Base-by-base conservation (phyloP, 2,888 invertebrate species). In the Andrena dorsata region DNA sequence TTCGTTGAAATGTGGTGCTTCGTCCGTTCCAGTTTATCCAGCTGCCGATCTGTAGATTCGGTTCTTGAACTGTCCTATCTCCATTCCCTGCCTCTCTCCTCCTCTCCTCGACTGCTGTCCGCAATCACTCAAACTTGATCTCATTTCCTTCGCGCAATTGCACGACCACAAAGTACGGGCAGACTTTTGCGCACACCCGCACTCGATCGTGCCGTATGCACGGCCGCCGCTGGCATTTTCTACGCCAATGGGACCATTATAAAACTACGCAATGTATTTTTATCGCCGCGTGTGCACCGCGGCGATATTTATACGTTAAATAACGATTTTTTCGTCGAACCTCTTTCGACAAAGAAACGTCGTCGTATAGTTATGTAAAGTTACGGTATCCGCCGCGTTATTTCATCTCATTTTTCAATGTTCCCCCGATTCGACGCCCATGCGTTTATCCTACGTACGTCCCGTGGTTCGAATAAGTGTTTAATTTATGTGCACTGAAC, bases 121-220 rank as follows among this genome's bases (percentile, higher is more conserved):
- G 88, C 88, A 89, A 90, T 91, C 91, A 91, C 88, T 92, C 91
- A 91, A 91, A 92, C 92, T 92, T 92, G 91, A 92, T 92, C 91
- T 92, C 92, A 92, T 92, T 92, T 92, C 92, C 92, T 92, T 92
- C 87, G 89, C 69, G 76, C 92, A 92, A 92, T 92, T 92, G 88
- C 85, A 84, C 80, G 85, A 78, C 79, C 75, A 49, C 66, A 60
- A 56, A 56, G 41, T 70, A 66, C 49, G 51, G 51, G 30, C 51
- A 80, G 79, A 72, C 81, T 74, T 80, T 56, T 76, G 63, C 77
- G 56, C 68, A 1, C 56, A 26, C 56, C 30, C 65, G 28, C 61
- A 32, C 47, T 53, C 58, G 58, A 73, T 63, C 49, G 51, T 72
- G 65, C 75, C 70, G 56, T 61, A n/a, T 32, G 65, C 83, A 83